Evolutionary conservation across 2,113 vertebrate species (phyloP).

Genomic region (Asarcornis scutulata): DNA sequence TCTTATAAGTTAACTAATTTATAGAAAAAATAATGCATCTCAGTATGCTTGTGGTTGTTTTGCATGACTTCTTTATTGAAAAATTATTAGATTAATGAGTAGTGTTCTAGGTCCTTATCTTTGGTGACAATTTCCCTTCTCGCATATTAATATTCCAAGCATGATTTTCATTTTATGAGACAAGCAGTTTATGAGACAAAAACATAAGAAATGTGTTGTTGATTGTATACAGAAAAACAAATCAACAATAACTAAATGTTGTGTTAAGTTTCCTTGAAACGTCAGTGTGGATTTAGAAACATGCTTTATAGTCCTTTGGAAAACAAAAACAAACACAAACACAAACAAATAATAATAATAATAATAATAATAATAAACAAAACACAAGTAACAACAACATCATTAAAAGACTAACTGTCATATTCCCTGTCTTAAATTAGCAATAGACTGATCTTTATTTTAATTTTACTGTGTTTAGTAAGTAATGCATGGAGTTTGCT

Average conservation of each 20-base stretch:
- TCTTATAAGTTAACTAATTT: not conserved
- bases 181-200: not conserved
- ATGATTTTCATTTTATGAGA: slow-evolving; percentile 10
- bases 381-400: too few relatives aligned
- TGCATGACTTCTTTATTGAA: not conserved
- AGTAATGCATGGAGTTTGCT: not conserved
- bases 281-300: slow-evolving; percentile 17
- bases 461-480: not conserved
- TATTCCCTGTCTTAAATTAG: not conserved
- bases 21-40: not conserved
- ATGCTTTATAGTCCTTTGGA: slow-evolving; percentile 3
- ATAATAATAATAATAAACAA: too few relatives aligned
- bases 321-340: not conserved
- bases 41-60: not conserved
- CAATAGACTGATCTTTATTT: not conserved
- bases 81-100: slow-evolving; percentile 8
- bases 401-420: not conserved
- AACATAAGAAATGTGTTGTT: slow-evolving; percentile 20
- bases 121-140: not conserved
- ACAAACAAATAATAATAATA: too few relatives aligned
- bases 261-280: slow-evolving; percentile 53
- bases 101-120: slow-evolving; percentile 4
- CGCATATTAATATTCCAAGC: slow-evolving; percentile 27
- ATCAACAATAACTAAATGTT: slow-evolving; percentile 64
- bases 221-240: slow-evolving; percentile 60